A percentile compares a stretch with the other conserved stretches of the same genome.
Conservation (phyloP, 1,140 invertebrate genomes). For the Cryptotermes secundus region DNA sequence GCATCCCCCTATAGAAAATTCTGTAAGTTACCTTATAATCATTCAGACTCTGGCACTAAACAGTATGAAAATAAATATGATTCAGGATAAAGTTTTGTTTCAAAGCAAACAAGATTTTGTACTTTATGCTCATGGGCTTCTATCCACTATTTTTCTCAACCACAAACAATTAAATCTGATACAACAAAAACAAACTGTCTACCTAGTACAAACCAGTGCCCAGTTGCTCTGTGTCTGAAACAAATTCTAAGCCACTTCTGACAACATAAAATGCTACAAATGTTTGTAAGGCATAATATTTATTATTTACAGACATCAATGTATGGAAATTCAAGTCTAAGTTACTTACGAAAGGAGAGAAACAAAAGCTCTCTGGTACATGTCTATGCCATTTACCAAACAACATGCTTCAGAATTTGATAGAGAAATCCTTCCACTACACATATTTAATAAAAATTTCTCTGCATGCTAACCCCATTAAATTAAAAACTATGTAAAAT, state of each 20-base stretch:
- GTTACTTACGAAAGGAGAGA: not conserved
- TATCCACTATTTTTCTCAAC: not conserved
- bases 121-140: conserved; percentile 2
- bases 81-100: conserved; percentile 4
- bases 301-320: conserved; percentile 5
- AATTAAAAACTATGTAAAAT: conserved; percentile 5
- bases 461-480: not conserved
- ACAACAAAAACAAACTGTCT: too few species aligned
- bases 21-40: too few species aligned
- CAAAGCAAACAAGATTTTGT: conserved; percentile 5
- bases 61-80: conserved; percentile 20
- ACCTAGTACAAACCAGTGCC: too few species aligned
- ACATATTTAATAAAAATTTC: not conserved
- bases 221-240: not conserved
- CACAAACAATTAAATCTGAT: not conserved
- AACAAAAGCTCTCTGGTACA: not conserved
- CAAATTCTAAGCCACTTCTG: not conserved
- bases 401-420: not conserved
- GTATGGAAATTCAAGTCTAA: not conserved
- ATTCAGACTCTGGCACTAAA: not conserved
- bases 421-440: conserved; percentile 19
- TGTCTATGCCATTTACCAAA: not conserved
- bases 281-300: conserved; percentile 11
- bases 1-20: not conserved
- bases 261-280: conserved; percentile 16